phyloP scores from a whole-genome alignment of 2,113 vertebrate genomes.

The Polypterus bichir region DNA sequence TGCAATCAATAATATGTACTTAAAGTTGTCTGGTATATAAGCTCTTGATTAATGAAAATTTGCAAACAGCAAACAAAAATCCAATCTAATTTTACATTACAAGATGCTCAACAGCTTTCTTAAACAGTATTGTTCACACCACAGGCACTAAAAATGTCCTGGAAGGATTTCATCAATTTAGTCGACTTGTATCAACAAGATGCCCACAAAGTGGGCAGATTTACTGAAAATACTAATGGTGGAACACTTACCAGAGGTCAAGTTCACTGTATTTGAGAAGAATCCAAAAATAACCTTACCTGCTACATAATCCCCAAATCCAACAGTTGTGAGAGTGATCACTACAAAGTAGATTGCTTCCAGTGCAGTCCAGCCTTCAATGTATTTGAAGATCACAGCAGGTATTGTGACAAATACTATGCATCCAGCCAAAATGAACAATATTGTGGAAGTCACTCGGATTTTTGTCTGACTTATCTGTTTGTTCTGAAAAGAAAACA shows the following conservation, averaged over 20 bases:
- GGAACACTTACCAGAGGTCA: neutral
- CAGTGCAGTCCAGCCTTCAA: slow-evolving; percentile 83
- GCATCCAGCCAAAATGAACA: slow-evolving; percentile 89
- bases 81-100: slow-evolving; percentile 15
- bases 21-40: slow-evolving; percentile 1
- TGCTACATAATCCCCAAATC: slow-evolving; percentile 96
- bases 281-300: slow-evolving; percentile 41
- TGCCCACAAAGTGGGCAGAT: neutral
- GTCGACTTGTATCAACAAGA: neutral
- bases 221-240: neutral
- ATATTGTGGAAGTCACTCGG: slow-evolving; percentile 88
- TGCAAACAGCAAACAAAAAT: slow-evolving; percentile 9
- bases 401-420: slow-evolving; percentile 91
- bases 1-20: slow-evolving; percentile 6
- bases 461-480: slow-evolving; percentile 97
- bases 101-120: no score
- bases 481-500: slow-evolving; percentile 62
- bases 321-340: slow-evolving; percentile 89
- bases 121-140: neutral
- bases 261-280: neutral
- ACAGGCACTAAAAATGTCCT: no score
- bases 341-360: slow-evolving; percentile 96
- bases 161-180: no score
- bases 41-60: neutral
- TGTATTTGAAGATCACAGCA: slow-evolving; percentile 84